phyloP scores from a whole-genome alignment of 2,113 vertebrate genomes.

The Melanerpes formicivorus region DNA sequence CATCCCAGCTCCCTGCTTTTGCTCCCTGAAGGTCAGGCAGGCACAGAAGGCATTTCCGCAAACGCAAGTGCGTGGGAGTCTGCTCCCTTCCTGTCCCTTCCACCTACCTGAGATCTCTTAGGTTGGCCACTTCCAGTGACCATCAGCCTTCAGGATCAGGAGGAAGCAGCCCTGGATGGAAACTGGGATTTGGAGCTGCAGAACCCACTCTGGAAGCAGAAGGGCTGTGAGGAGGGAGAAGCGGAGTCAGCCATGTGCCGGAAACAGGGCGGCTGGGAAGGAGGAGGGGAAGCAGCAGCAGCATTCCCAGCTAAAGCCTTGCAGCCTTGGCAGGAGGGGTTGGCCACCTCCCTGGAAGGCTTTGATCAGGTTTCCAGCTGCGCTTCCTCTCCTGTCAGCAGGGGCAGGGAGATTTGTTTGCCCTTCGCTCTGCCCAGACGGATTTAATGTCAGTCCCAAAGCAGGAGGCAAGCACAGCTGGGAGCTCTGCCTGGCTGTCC shows the following conservation, averaged over 20 bases:
- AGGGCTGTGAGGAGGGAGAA: background rate
- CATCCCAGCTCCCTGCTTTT: background rate
- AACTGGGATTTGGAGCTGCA: rapidly evolving
- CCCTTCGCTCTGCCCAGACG: background rate
- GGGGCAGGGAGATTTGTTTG: rapidly evolving
- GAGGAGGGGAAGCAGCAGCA: background rate
- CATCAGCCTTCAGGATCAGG: background rate
- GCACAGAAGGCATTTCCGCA: background rate
- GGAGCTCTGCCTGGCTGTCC: background rate
- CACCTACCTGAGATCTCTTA: background rate
- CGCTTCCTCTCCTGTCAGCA: background rate
- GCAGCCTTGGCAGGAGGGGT: background rate
- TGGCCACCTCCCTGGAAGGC: rapidly evolving
- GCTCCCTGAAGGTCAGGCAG: constrained; percentile 63
- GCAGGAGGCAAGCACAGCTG: background rate
- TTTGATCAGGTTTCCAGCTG: background rate
- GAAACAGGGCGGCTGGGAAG: background rate
- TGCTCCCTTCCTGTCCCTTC: background rate
- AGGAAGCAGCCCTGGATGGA: background rate
- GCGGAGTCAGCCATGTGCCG: background rate
- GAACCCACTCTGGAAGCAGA: background rate
- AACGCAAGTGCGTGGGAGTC: rapidly evolving
- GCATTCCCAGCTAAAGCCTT: background rate
- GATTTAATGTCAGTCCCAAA: background rate
- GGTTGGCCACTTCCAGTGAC: no score